phyloP scores from a whole-genome alignment of 2,797 vertebrate species.

The Strix occidentalis region DNA sequence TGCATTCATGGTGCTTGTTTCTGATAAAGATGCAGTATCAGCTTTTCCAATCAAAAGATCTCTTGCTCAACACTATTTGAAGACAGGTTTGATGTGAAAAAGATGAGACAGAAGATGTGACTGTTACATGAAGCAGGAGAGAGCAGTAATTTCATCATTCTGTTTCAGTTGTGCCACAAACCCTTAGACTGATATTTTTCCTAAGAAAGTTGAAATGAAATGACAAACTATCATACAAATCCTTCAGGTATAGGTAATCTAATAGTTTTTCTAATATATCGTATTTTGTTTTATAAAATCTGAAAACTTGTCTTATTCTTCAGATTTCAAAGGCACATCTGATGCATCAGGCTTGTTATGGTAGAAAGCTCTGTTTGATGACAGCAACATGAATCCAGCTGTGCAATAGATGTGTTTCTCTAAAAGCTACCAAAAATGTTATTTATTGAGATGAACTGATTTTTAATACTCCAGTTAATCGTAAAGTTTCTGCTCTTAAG shows the following conservation, averaged over 20 bases:
- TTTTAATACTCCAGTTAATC: background rate
- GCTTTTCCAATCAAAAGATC: conserved; percentile 76
- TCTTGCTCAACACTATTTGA: background rate
- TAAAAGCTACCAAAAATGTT: conserved; percentile 10
- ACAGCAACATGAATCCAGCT: background rate
- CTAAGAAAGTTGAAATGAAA: conserved; percentile 31
- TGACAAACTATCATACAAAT: conserved; percentile 33
- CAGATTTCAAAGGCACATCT: conserved; percentile 52
- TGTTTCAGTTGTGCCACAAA: conserved; percentile 44
- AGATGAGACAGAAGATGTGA: conserved; percentile 14
- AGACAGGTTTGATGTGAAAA: conserved; percentile 10
- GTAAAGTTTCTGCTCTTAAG: background rate
- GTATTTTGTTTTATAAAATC: conserved; percentile 39
- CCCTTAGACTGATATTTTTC: conserved; percentile 43
- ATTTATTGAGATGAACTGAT: background rate
- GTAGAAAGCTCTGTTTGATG: conserved; percentile 45
- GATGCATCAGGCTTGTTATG: conserved; percentile 23
- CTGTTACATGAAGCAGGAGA: background rate
- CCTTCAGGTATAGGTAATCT: conserved; percentile 50
- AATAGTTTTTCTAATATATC: conserved; percentile 33
- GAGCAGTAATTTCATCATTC: background rate
- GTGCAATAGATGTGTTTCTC: background rate
- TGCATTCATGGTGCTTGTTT: conserved; percentile 74
- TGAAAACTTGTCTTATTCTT: conserved; percentile 25
- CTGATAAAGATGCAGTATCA: conserved; percentile 76